Evolutionary conservation across 2,797 vertebrate species (phyloP).

Genomic region (Cygnus olor): DNA sequence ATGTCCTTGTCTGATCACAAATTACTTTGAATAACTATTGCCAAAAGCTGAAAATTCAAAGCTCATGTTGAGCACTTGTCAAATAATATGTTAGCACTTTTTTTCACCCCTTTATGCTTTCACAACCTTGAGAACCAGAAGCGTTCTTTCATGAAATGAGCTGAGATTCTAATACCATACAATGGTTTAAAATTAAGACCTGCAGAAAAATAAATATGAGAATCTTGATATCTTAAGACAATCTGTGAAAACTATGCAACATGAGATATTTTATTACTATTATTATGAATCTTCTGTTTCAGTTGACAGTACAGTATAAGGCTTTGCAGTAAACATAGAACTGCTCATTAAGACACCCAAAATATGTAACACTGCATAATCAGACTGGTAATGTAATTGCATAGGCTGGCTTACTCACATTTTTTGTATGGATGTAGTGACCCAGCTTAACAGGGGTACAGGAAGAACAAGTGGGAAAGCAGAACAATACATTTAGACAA

Average conservation of each 20-base stretch:
- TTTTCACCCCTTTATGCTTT: background rate
- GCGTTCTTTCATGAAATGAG: background rate
- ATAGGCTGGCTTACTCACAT: background rate
- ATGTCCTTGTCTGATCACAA: background rate
- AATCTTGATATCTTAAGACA: background rate
- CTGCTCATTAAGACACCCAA: background rate
- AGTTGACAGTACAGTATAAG: background rate
- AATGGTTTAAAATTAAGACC: background rate
- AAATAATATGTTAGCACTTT: background rate
- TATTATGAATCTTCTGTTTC: background rate
- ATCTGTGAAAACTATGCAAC: background rate
- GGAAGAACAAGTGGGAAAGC: background rate
- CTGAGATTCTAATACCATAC: background rate
- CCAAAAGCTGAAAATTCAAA: background rate
- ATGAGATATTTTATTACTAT: fast-evolving
- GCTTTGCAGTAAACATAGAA: background rate
- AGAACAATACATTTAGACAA: background rate
- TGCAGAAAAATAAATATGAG: background rate
- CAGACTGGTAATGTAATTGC: background rate
- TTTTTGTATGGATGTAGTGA: background rate
- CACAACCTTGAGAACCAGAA: background rate
- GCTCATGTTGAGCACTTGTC: background rate
- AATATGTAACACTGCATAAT: background rate
- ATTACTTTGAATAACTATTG: background rate
- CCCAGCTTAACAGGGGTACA: too few species aligned